These are phyloP conservation scores for Atherinosoma microstoma DNA, from an alignment of 2,797 vertebrate species.

Conservation along the genomic window DNA sequence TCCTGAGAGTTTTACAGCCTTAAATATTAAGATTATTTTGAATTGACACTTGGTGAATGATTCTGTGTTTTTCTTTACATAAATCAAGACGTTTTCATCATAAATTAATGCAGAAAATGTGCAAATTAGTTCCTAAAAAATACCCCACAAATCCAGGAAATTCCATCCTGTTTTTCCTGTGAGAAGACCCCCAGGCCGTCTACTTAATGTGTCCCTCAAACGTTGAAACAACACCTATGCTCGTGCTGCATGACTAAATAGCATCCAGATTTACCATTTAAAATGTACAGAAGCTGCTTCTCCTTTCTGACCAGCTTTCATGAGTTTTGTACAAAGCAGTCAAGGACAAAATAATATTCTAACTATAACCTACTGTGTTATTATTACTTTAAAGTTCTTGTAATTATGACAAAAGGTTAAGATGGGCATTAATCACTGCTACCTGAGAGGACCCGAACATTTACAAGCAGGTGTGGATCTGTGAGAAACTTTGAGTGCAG, in stretches of 20 bases:
- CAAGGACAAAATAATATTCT: background rate
- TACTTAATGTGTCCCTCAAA: background rate
- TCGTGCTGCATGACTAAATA: background rate
- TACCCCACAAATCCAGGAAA: background rate
- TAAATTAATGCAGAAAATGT: background rate
- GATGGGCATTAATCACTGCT: background rate
- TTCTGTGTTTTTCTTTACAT: background rate
- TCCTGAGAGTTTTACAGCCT: background rate
- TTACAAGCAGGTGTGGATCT: conserved; percentile 95
- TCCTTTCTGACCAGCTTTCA: background rate
- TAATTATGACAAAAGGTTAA: conserved; percentile 1
- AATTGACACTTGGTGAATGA: background rate
- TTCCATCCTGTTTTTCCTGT: background rate
- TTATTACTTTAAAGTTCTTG: background rate
- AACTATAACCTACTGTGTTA: background rate
- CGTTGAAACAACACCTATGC: background rate
- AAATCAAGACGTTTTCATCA: background rate
- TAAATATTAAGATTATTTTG: background rate
- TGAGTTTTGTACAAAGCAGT: background rate
- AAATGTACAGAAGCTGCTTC: background rate
- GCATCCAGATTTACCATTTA: background rate
- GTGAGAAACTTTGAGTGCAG: conserved; percentile 91
- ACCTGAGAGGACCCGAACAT: conserved; percentile 76
- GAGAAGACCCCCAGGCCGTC: background rate
- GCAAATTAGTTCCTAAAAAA: background rate